A percentile compares a stretch with the other conserved stretches of the same genome.
These are phyloP conservation scores for Dascyllus trimaculatus DNA, from an alignment of 2,113 vertebrate species.

Conservation along the genomic window DNA sequence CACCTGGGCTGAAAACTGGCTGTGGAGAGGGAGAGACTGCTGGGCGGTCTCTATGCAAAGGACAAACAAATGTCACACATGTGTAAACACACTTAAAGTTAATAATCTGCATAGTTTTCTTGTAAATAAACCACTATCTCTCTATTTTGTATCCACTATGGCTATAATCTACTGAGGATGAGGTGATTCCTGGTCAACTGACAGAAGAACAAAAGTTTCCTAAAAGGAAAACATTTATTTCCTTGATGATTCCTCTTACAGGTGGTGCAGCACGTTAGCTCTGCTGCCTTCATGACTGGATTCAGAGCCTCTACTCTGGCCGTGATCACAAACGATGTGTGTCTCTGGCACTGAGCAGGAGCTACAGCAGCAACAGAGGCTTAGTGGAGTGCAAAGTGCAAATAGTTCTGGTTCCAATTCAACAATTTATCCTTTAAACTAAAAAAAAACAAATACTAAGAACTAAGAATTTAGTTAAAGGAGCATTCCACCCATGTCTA, in stretches of 20 bases:
- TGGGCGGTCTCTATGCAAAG: conserved; percentile 77
- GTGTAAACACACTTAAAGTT: conserved; percentile 24
- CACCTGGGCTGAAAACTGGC: conserved; percentile 39
- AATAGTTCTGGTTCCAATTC: background rate
- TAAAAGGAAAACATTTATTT: conserved; percentile 8
- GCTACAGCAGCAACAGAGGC: background rate
- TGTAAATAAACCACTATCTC: conserved; percentile 37
- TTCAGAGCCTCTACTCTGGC: background rate
- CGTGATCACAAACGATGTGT: background rate
- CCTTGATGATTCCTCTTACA: background rate
- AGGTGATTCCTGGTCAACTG: background rate
- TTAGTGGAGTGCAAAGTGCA: background rate
- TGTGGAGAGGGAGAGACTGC: conserved; percentile 76
- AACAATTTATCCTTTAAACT: background rate
- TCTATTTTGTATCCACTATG: background rate
- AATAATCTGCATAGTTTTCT: conserved; percentile 23
- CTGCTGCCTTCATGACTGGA: conserved; percentile 3
- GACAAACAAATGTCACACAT: conserved; percentile 20
- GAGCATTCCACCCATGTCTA: background rate
- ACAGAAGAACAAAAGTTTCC: background rate
- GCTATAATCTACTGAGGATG: background rate
- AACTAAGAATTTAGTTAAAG: background rate
- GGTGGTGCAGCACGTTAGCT: background rate
- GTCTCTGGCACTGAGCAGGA: background rate
- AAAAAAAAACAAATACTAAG: background rate